Conservation (phyloP, 2,888 invertebrate genomes). For the Gastrophysa polygoni region DNA sequence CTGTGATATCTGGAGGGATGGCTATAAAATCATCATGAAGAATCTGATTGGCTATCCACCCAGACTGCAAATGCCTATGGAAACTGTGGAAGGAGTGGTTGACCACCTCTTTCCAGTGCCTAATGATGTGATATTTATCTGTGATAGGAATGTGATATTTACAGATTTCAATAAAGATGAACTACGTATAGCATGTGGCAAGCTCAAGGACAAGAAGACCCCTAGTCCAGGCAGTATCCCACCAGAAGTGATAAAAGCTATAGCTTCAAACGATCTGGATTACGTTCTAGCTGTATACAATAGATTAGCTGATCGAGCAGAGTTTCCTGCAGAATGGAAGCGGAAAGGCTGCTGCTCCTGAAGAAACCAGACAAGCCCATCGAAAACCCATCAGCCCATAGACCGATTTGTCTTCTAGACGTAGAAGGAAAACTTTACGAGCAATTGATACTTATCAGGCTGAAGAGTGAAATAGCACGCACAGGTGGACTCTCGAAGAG, state of each 20-base stretch:
- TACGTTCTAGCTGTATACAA: background rate
- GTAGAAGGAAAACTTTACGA: constrained; percentile 5
- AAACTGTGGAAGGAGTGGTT: constrained; percentile 5
- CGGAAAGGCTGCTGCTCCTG: background rate
- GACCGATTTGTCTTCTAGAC: background rate
- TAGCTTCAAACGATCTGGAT: background rate
- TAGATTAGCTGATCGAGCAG: background rate
- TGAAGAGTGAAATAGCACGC: background rate
- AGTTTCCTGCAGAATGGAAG: background rate
- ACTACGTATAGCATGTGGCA: too few relatives aligned
- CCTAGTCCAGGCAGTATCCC: constrained; percentile 19
- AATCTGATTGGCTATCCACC: constrained; percentile 15
- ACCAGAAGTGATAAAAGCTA: constrained; percentile 17
- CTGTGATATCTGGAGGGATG: constrained; percentile 19
- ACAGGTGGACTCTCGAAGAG: background rate
- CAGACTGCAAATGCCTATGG: constrained; percentile 16
- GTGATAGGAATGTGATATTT: constrained; percentile 3
- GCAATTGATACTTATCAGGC: background rate
- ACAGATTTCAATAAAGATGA: too few relatives aligned
- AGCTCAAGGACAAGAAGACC: constrained; percentile 12
- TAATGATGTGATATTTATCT: constrained; percentile 5
- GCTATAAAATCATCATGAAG: constrained; percentile 27
- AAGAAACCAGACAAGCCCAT: background rate
- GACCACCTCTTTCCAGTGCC: constrained; percentile 15
- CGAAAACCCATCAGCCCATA: background rate